These are phyloP conservation scores for Molothrus ater DNA, from an alignment of 2,797 vertebrate genomes.

Conservation along the genomic window DNA sequence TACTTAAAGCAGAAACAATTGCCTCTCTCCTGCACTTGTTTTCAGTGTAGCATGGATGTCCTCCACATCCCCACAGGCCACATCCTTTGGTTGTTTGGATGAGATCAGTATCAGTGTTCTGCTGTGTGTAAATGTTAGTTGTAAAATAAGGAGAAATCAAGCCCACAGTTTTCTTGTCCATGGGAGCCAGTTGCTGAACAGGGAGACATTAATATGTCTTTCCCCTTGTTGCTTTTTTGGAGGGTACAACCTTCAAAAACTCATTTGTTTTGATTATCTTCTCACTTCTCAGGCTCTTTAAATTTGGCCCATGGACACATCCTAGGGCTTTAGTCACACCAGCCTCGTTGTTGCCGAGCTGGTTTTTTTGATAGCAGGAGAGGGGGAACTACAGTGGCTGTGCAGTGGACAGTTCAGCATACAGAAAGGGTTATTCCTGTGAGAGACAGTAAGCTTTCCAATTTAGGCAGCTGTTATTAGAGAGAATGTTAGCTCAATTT, in stretches of 20 bases:
- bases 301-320: not conserved
- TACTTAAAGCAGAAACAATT: not conserved
- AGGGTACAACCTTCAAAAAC: not conserved
- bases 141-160: not conserved
- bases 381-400: not conserved
- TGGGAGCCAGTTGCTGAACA: not conserved
- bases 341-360: not conserved
- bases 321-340: not conserved
- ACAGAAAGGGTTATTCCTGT: not conserved
- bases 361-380: not conserved
- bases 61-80: not conserved
- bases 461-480: not conserved
- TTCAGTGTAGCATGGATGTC: not conserved
- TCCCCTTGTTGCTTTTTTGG: not conserved
- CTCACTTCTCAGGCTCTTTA: not conserved
- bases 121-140: not conserved
- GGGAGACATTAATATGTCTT: not conserved
- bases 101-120: not conserved
- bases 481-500: not conserved
- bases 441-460: not conserved
- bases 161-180: rapidly evolving
- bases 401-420: not conserved
- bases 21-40: not conserved
- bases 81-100: not conserved
- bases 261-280: not conserved